A percentile compares a stretch with the other conserved stretches of the same genome.
phyloP scores from a whole-genome alignment of 2,797 vertebrate genomes.

The Allobates femoralis region DNA sequence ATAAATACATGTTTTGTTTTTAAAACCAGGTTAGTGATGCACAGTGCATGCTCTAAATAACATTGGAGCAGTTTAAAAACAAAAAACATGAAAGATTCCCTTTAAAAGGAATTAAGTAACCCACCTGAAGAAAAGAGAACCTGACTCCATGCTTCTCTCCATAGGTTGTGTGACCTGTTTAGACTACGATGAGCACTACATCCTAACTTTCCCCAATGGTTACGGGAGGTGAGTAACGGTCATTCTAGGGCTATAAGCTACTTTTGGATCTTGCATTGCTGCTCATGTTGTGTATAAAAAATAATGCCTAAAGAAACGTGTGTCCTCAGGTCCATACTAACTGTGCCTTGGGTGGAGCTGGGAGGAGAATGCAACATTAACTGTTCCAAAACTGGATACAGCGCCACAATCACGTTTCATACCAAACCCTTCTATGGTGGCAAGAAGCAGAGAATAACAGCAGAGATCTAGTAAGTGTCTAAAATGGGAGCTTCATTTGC shows the following conservation, averaged over 20 bases:
- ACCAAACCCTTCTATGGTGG: slow-evolving; percentile 99
- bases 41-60: no score
- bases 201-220: slow-evolving; percentile 97
- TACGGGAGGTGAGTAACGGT: slow-evolving; percentile 88
- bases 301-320: background rate
- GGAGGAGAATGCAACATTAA: slow-evolving; percentile 96
- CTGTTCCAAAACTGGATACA: slow-evolving; percentile 97
- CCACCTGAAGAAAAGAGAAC: background rate
- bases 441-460: slow-evolving; percentile 97
- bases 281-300: background rate
- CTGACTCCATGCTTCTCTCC: background rate
- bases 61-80: no score
- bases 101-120: background rate
- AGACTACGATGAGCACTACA: slow-evolving; percentile 97
- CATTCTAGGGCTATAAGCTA: background rate
- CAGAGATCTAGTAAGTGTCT: slow-evolving; percentile 92
- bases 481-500: no score
- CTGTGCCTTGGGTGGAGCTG: slow-evolving; percentile 98
- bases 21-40: no score
- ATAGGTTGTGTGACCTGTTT: slow-evolving; percentile 96
- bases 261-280: background rate
- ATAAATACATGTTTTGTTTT: no score
- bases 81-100: no score
- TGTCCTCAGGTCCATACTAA: slow-evolving; percentile 92
- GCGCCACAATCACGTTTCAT: slow-evolving; percentile 93